Base-by-base conservation (phyloP, 2,888 invertebrate genomes). In the Calliopum simillimum region DNA sequence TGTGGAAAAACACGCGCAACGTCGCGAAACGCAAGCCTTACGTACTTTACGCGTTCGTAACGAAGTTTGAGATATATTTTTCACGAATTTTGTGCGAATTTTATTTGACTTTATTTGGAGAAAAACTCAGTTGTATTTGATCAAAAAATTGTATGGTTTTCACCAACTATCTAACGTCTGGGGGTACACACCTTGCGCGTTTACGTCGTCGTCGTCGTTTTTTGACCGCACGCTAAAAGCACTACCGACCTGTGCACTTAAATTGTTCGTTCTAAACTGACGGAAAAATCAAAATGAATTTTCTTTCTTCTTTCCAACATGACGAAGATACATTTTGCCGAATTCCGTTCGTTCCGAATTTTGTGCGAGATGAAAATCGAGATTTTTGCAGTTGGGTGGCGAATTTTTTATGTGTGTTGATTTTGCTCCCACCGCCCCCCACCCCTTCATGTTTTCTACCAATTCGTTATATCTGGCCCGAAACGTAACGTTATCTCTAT, bases 221-320 rank as follows among this genome's bases (percentile, higher is more conserved):
- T 73, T 68, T 72, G 73, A 75, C 77, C 41, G 51, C 47, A n/a
- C 69, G 55, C 55, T 25, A 19, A 46, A 46, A 46, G 47, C 33
- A 75, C 79, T 77, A 8, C 33, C 33, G 79, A 81, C 81, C 82
- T 82, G 76, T 78, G 74, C 83, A 78, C 79, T 79, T 80, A 80
- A 83, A 80, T 81, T 79, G 84, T 82, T 83, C 82, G 82, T 81
- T 83, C 82, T 82, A 80, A 83, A 84, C 84, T 84, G 82, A 84
- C 84, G 84, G 82, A 83, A 79, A 77, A 68, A 79, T 14, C 49
- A 33, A 53, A 41, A 25, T 49, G 67, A 62, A 63, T 67, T 66
- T 67, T n/a, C n/a, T n/a, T n/a, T n/a, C n/a, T n/a, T n/a, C n/a
- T n/a, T n/a, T 68, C 68, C 68, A 62, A 61, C 63, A 62, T 47